Base-by-base conservation (phyloP, 2,888 invertebrate species). In the Drosophila flavopinicola region DNA sequence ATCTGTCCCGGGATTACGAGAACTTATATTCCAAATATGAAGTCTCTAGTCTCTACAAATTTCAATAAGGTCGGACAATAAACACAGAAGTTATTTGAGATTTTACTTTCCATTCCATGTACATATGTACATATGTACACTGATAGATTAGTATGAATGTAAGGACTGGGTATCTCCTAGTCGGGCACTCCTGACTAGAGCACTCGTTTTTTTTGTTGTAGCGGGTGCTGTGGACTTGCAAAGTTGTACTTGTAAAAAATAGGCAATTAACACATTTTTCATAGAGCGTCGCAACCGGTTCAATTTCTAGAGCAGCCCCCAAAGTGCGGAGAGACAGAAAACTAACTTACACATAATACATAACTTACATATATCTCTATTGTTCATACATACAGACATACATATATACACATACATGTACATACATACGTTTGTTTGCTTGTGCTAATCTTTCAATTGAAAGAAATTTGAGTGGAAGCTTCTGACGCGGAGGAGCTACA, bases 401-500 rank as follows among this genome's bases (percentile, higher is more conserved):
- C 15, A 5, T 32, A 7, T 45, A 24, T 29, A 11, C 30, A 32
- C 35, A 32, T 39, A n/a, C 24, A 9, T 15, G 13, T 48, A 29
- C 33, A 13, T 30, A 20, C 45, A 20, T 44, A 25, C 48, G 41
- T 59, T 48, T 61, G 48, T 32, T 45, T 44, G 47, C 57, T 58
- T 78, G 74, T 64, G 65, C 60, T 82, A 86, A 86, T 85, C 83
- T 84, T 82, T 84, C 64, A 72, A 85, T 82, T 69, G 77, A 70
- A 78, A 75, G 76, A 82, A 84, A 86, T 84, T 79, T 82, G 72
- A 66, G 68, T 71, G 54, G 57, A 74, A 60, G 72, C 78, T 58
- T 58, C 69, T 68, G 75, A 57, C 41, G 61, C 57, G 30, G 42
- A 38, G 66, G 29, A 56, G 66, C 69, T 61, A 10, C 38, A 30